These are phyloP conservation scores for Buteo buteo DNA, from an alignment of 2,113 vertebrate genomes.

Conservation along the genomic window DNA sequence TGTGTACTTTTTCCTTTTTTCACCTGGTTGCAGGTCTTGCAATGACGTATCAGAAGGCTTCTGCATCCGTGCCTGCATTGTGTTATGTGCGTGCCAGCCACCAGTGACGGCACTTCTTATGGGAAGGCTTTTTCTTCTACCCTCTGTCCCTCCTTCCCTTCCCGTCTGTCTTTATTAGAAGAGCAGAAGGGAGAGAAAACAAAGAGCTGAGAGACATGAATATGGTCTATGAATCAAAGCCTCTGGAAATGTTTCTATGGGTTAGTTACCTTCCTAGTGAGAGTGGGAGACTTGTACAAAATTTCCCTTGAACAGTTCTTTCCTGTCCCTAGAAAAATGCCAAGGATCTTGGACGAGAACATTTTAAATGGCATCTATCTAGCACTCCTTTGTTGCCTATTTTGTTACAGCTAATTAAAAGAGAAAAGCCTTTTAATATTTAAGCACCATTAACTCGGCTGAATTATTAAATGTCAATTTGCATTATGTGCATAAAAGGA, in stretches of 20 bases:
- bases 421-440: constrained; percentile 76
- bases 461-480: constrained; percentile 80
- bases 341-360: not conserved
- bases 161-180: not conserved
- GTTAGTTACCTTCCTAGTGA: not conserved
- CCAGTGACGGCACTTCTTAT: not conserved
- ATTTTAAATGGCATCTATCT: constrained; percentile 34
- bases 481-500: constrained; percentile 73
- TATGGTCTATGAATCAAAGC: not conserved
- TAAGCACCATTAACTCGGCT: constrained; percentile 73
- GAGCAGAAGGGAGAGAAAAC: not conserved
- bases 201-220: constrained; percentile 24
- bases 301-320: not conserved
- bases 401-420: constrained; percentile 75
- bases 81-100: rapidly evolving
- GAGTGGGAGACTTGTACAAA: not conserved
- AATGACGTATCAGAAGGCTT: not conserved
- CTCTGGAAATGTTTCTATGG: not conserved
- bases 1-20: not conserved
- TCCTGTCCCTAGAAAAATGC: not conserved
- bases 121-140: not conserved
- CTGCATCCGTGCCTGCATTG: not conserved
- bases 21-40: not conserved
- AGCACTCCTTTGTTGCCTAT: constrained; percentile 52
- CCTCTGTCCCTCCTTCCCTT: not conserved